phyloP scores from a whole-genome alignment of 2,888 invertebrate genomes.

The Dryobota labecula region DNA sequence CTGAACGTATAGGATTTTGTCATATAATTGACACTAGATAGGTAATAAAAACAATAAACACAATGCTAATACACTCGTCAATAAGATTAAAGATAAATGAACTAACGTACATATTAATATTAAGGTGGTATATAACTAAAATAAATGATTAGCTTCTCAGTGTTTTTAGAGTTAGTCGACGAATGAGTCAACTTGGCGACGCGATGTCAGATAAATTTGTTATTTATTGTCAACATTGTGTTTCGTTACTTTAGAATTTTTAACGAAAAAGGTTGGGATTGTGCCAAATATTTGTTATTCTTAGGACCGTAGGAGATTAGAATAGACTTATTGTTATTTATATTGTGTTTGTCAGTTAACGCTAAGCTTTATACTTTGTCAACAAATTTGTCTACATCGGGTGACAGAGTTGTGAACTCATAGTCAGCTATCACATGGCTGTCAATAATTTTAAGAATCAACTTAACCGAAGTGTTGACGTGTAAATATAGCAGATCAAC shows the following conservation, averaged over 20 bases:
- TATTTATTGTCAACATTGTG: conserved; percentile 64
- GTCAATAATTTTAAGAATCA: conserved; percentile 90
- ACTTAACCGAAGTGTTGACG: conserved; percentile 88
- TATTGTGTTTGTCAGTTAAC: conserved; percentile 48
- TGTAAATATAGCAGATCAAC: conserved; percentile 90
- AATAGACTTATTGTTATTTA: conserved; percentile 51
- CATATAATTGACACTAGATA: conserved; percentile 85
- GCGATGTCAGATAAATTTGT: conserved; percentile 88
- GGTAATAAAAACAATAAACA: conserved; percentile 86
- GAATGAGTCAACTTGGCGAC: conserved; percentile 88
- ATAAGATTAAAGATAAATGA: conserved; percentile 78
- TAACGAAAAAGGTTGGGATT: conserved; percentile 49
- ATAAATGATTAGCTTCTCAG: conserved; percentile 87
- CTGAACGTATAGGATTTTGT: conserved; percentile 77
- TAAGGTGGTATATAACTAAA: conserved; percentile 79
- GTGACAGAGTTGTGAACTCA: conserved; percentile 85
- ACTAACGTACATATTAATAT: conserved; percentile 70
- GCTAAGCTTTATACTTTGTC: conserved; percentile 64
- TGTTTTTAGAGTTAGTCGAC: conserved; percentile 91
- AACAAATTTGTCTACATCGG: conserved; percentile 86
- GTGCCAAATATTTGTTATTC: conserved; percentile 61
- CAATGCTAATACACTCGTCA: conserved; percentile 83
- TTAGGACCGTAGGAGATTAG: conserved; percentile 47
- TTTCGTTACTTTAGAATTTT: conserved; percentile 51
- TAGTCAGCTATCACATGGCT: conserved; percentile 91